These are phyloP conservation scores for Sesamia nonagrioides DNA, from an alignment of 1,140 invertebrate genomes.

Conservation along the genomic window DNA sequence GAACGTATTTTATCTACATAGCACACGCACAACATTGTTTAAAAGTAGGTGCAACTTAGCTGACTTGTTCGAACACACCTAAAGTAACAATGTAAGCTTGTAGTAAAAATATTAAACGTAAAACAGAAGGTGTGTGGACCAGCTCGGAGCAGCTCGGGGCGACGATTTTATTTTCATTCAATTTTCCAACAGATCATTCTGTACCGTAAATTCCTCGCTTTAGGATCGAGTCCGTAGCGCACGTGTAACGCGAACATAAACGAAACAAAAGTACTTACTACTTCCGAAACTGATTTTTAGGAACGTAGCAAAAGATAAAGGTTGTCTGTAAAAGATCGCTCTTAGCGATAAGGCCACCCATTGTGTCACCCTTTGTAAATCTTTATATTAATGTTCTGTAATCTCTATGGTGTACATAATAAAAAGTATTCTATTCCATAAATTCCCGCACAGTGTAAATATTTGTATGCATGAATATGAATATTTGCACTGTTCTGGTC, in stretches of 20 bases:
- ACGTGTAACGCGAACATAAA: constrained; percentile 3
- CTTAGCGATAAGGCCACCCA: too few species aligned
- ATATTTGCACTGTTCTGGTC: too few species aligned
- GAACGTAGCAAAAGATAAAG: neutral
- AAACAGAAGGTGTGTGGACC: neutral
- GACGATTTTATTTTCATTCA: constrained; percentile 31
- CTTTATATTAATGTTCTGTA: too few species aligned
- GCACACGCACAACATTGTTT: too few species aligned
- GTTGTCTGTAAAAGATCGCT: too few species aligned
- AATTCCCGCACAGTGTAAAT: too few species aligned
- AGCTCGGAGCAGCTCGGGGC: constrained; percentile 11
- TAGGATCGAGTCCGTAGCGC: neutral
- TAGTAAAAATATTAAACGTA: neutral
- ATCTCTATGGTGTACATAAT: too few species aligned
- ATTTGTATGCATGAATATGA: too few species aligned
- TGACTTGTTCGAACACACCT: neutral
- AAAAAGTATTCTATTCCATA: too few species aligned
- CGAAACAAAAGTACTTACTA: constrained; percentile 8
- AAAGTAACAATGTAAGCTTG: neutral
- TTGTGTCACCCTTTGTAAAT: too few species aligned
- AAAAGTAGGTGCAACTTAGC: too few species aligned
- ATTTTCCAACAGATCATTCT: constrained; percentile 20
- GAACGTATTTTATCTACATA: too few species aligned
- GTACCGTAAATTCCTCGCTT: constrained; percentile 11
- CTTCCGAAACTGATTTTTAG: neutral